Evolutionary conservation across 1,140 invertebrate genomes (phyloP).

Genomic region (Drosophila funebris): DNA sequence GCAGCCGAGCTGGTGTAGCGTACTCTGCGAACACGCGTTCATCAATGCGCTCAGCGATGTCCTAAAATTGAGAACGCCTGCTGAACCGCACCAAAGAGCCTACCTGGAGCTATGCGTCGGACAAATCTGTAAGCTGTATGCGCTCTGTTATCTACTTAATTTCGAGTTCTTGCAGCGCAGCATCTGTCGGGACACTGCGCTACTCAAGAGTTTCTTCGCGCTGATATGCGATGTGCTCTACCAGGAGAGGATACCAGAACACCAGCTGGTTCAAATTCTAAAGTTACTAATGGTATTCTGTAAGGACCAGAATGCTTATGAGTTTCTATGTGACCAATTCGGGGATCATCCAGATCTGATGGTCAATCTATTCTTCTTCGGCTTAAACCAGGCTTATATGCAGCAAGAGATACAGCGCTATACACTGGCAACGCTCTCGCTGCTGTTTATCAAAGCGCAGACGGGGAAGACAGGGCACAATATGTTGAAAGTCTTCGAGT

Average conservation of each 20-base stretch:
- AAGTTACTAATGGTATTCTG: conserved; percentile 66
- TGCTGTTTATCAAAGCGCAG: conserved; percentile 54
- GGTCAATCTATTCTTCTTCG: conserved; percentile 35
- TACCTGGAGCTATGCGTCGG: conserved; percentile 46
- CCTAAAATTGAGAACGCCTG: conserved; percentile 36
- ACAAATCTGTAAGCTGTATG: conserved; percentile 61
- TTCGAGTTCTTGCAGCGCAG: conserved; percentile 61
- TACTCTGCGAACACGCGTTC: conserved; percentile 49
- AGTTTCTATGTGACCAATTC: conserved; percentile 44
- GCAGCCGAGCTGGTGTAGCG: conserved; percentile 34
- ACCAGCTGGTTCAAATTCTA: conserved; percentile 33
- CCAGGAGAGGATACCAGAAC: neutral
- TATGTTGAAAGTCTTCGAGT: conserved; percentile 42
- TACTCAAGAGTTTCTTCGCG: conserved; percentile 33
- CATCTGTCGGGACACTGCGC: conserved; percentile 63
- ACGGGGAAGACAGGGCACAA: neutral
- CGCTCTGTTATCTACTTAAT: conserved; percentile 45
- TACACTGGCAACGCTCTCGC: conserved; percentile 29
- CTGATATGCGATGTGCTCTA: conserved; percentile 29
- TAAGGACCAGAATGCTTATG: conserved; percentile 52
- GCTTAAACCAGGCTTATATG: conserved; percentile 3
- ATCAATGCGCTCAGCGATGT: conserved; percentile 57
- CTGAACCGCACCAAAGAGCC: neutral
- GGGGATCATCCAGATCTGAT: conserved; percentile 18
- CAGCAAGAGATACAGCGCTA: conserved; percentile 39